phyloP scores from a whole-genome alignment of 2,888 invertebrate species.

The Pheosia gnoma region DNA sequence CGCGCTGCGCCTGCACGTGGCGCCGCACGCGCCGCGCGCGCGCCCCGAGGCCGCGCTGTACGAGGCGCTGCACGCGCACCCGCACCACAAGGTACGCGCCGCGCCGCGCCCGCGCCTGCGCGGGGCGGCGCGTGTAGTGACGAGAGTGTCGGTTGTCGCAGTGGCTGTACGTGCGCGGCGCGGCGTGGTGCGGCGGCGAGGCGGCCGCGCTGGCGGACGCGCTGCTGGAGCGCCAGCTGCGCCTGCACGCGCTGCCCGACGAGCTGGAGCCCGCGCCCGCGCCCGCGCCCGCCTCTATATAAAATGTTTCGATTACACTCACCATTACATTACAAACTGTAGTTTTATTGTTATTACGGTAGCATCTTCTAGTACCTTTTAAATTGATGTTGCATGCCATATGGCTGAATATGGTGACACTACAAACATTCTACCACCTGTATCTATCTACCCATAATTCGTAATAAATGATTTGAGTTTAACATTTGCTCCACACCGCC shows the following conservation, averaged over 20 bases:
- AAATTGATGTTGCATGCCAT: too few species aligned
- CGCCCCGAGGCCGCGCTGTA: conserved; percentile 34
- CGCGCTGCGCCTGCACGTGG: conserved; percentile 19
- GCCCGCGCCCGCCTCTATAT: background rate
- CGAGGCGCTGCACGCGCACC: conserved; percentile 36
- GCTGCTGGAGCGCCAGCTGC: conserved; percentile 89
- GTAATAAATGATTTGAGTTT: too few species aligned
- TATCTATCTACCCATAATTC: too few species aligned
- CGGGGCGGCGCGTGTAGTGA: conserved; percentile 67
- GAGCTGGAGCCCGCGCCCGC: conserved; percentile 77
- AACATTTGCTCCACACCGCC: too few species aligned
- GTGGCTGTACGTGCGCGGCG: conserved; percentile 62
- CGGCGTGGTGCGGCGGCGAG: conserved; percentile 72
- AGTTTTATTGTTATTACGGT: background rate
- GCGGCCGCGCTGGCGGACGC: conserved; percentile 88
- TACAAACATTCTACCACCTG: too few species aligned
- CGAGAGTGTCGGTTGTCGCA: conserved; percentile 20
- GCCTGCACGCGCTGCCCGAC: conserved; percentile 90
- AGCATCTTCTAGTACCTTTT: too few species aligned
- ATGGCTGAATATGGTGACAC: too few species aligned
- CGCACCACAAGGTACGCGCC: conserved; percentile 31
- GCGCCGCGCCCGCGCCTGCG: conserved; percentile 36
- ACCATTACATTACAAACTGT: background rate
- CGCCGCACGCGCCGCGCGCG: conserved; percentile 28
- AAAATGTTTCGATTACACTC: too few species aligned